Percentiles rank a stretch among this genome's conserved stretches.
Conservation (phyloP, 2,113 vertebrate genomes). For the Rhombomys opimus region DNA sequence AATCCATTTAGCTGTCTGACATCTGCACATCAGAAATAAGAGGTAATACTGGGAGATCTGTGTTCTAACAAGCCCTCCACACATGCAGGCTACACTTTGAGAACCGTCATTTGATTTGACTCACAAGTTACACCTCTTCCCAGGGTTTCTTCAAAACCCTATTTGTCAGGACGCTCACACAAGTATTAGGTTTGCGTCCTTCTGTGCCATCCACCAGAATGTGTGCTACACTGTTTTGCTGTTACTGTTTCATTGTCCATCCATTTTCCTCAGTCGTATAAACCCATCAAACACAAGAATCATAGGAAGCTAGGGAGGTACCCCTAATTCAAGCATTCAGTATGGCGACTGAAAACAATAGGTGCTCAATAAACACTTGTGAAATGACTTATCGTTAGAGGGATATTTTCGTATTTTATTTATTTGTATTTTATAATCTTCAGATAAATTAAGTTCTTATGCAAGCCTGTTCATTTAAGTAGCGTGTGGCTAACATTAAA, state of each 20-base stretch:
- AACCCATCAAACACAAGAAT: not conserved
- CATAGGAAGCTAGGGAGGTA: not conserved
- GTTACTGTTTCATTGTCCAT: not conserved
- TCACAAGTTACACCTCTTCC: not conserved
- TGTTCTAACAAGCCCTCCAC: not conserved
- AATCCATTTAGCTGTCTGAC: too few species aligned
- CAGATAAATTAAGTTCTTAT: not conserved
- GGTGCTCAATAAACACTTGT: not conserved
- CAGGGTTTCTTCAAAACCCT: not conserved
- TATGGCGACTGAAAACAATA: not conserved
- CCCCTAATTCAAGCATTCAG: not conserved
- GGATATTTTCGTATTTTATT: not conserved
- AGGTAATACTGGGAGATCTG: not conserved
- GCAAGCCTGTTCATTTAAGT: not conserved
- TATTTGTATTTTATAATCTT: not conserved
- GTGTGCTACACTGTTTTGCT: not conserved
- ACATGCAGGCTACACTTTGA: not conserved
- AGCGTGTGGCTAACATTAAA: not conserved
- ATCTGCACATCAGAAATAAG: not conserved
- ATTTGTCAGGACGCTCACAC: not conserved
- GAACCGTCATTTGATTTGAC: not conserved
- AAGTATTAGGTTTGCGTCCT: not conserved
- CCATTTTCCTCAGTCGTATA: not conserved
- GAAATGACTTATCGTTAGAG: not conserved
- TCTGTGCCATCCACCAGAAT: not conserved